Evolutionary conservation across 2,888 invertebrate genomes (phyloP).

Genomic region (Drosophila ezoana): DNA sequence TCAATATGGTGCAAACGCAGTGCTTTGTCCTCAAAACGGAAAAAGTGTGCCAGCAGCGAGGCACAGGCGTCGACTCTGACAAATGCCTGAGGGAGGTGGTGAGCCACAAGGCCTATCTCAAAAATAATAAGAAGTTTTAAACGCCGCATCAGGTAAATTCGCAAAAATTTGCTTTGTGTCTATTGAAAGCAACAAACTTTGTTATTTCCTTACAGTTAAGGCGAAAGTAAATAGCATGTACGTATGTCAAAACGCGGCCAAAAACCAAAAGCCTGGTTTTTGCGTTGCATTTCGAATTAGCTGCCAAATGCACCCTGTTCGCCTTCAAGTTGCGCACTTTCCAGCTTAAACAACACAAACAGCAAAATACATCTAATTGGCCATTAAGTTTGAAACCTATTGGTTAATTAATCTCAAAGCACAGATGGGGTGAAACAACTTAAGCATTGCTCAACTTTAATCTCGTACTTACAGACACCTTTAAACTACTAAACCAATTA

Average conservation of each 20-base stretch:
- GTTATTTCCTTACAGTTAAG: neutral
- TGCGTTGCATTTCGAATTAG: slow-evolving; percentile 13
- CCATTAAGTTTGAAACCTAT: slow-evolving; percentile 52
- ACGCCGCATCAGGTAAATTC: slow-evolving; percentile 17
- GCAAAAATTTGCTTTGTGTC: too few species aligned
- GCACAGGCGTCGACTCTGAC: slow-evolving; percentile 89
- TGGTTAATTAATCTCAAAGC: slow-evolving; percentile 19
- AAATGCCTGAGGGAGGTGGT: slow-evolving; percentile 88
- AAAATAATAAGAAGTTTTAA: slow-evolving; percentile 87
- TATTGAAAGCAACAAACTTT: neutral
- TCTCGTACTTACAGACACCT: slow-evolving; percentile 34
- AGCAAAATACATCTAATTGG: neutral
- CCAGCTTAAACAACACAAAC: slow-evolving; percentile 1
- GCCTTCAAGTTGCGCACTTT: neutral
- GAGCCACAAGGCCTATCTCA: slow-evolving; percentile 90
- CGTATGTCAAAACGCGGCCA: neutral
- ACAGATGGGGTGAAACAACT: slow-evolving; percentile 22
- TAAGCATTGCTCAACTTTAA: slow-evolving; percentile 16
- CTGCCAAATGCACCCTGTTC: slow-evolving; percentile 33
- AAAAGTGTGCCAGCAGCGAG: slow-evolving; percentile 90
- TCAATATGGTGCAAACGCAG: slow-evolving; percentile 97
- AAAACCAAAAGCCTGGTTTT: slow-evolving; percentile 9
- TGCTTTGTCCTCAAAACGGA: slow-evolving; percentile 95
- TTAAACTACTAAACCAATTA: slow-evolving; percentile 10
- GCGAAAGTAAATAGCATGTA: neutral